Evolutionary conservation across 2,888 invertebrate genomes (phyloP), one percentile per base, ranked within the genome.

Genomic region (Ganaspis brasiliensis): DNA sequence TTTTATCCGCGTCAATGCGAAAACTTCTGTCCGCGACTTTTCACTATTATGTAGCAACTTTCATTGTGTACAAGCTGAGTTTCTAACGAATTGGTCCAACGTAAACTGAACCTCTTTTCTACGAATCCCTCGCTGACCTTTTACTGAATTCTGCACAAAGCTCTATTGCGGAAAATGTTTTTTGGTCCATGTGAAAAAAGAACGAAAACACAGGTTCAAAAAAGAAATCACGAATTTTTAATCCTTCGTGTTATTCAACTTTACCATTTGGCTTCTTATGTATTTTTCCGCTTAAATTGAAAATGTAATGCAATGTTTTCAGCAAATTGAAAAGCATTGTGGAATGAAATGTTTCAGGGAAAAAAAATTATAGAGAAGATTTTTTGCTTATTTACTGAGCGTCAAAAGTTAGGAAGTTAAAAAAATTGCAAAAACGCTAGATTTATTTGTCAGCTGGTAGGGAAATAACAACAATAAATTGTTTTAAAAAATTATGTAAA

Each of bases 81-180:
- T 67, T 67, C 67, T 67, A 67, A 67, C 67, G 67, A 67, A 67
- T 67, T 67, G 67, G 67, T 67, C 67, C 40, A 24, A 67, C 67
- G 45, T 24, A 45, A 67, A 67, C 67, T 67, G 40, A 45, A 67
- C 40, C 67, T 45, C 24, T 21, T 35, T 40, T 40, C 67, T 21
- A 52, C 45, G n/a, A 45, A 4, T 14, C 24, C 8, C 24, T 24
- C 24, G 24, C n/a, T 40, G n/a, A 40, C 24, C 14, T 67, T 67
- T 67, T 67, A 40, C 45, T 40, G 24, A 67, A 67, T 67, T 67
- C 24, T 21, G 37, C 24, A 37, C 14, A 45, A 45, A 45, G 67
- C 67, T 14, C 67, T 67, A 21, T 67, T 67, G 24, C 40, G 24
- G 40, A 24, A 67, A 67, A 67, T 67, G 24, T 19, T 67, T 67